phyloP scores from a whole-genome alignment of 2,113 vertebrate genomes.

The Rhombomys opimus region DNA sequence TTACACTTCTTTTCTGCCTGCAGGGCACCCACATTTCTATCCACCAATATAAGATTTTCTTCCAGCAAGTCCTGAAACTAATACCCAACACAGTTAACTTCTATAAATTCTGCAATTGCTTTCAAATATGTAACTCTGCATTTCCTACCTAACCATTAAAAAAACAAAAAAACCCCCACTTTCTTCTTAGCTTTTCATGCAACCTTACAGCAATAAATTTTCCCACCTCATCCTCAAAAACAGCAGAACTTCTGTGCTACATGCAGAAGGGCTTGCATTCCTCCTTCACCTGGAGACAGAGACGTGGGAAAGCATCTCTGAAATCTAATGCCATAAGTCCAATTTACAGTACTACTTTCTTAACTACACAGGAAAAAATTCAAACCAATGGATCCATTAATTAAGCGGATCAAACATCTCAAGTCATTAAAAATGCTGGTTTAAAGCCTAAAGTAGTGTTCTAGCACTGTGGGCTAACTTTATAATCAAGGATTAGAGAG shows the following conservation, averaged over 20 bases:
- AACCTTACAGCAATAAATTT: slow-evolving; percentile 66
- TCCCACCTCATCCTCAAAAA: neutral
- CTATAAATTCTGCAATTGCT: slow-evolving; percentile 68
- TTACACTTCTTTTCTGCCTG: slow-evolving; percentile 62
- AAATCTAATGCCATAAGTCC: slow-evolving; percentile 43
- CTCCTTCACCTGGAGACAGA: neutral
- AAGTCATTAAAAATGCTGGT: slow-evolving; percentile 47
- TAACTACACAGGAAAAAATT: neutral
- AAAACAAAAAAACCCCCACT: neutral
- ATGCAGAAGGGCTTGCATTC: neutral
- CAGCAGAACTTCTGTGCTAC: slow-evolving; percentile 24
- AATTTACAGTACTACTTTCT: slow-evolving; percentile 42
- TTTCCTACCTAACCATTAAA: slow-evolving; percentile 40
- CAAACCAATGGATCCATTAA: slow-evolving; percentile 45
- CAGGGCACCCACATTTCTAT: slow-evolving; percentile 65
- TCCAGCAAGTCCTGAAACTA: slow-evolving; percentile 76
- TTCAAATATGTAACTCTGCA: slow-evolving; percentile 61
- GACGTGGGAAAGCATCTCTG: neutral
- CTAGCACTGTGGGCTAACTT: slow-evolving; percentile 54
- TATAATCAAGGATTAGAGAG: slow-evolving; percentile 56
- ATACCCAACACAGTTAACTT: slow-evolving; percentile 50
- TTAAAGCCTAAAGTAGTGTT: slow-evolving; percentile 26
- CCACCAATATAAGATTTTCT: slow-evolving; percentile 70
- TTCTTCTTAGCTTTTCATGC: slow-evolving; percentile 29
- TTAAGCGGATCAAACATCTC: slow-evolving; percentile 52